A percentile compares a stretch with the other conserved stretches of the same genome.
These are phyloP conservation scores for Carposina sasakii DNA, from an alignment of 1,140 invertebrate genomes.

Conservation along the genomic window DNA sequence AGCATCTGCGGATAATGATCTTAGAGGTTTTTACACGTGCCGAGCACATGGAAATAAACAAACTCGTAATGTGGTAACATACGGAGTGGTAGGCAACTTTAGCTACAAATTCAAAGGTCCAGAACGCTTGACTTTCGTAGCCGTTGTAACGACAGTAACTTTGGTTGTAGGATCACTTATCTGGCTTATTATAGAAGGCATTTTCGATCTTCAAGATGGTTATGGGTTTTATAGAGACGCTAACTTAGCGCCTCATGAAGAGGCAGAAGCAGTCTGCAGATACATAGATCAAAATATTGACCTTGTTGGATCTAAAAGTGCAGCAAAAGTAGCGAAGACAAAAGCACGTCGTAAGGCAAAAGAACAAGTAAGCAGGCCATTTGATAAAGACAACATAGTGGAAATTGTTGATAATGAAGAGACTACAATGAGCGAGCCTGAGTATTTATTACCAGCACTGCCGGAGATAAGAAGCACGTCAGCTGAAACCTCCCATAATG, in stretches of 20 bases:
- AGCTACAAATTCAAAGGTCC: conserved; percentile 35
- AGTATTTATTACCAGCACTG: conserved; percentile 36
- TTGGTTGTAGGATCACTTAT: conserved; percentile 44
- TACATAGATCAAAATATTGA: conserved; percentile 46
- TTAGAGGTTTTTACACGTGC: conserved; percentile 56
- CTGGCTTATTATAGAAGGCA: conserved; percentile 48
- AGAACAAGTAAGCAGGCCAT: conserved; percentile 9
- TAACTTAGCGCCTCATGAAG: conserved; percentile 43
- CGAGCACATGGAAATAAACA: conserved; percentile 34
- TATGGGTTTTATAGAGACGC: conserved; percentile 59
- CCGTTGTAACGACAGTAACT: conserved; percentile 41
- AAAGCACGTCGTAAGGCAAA: conserved; percentile 35
- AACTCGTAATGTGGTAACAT: conserved; percentile 51
- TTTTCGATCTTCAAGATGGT: conserved; percentile 48
- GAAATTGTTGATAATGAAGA: conserved; percentile 13
- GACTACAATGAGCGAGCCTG: conserved; percentile 24
- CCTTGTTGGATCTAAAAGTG: conserved; percentile 31
- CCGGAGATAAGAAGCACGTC: conserved; percentile 32
- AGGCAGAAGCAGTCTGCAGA: conserved; percentile 44
- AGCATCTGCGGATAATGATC: conserved; percentile 34
- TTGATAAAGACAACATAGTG: background rate
- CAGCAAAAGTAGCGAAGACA: conserved; percentile 35
- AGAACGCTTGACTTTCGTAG: conserved; percentile 39
- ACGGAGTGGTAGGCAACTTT: conserved; percentile 46
- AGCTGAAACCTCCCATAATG: conserved; percentile 20